Evolutionary conservation across 2,113 vertebrate species (phyloP), one percentile per base, ranked within the genome.

Genomic region (Antigone vipio): DNA sequence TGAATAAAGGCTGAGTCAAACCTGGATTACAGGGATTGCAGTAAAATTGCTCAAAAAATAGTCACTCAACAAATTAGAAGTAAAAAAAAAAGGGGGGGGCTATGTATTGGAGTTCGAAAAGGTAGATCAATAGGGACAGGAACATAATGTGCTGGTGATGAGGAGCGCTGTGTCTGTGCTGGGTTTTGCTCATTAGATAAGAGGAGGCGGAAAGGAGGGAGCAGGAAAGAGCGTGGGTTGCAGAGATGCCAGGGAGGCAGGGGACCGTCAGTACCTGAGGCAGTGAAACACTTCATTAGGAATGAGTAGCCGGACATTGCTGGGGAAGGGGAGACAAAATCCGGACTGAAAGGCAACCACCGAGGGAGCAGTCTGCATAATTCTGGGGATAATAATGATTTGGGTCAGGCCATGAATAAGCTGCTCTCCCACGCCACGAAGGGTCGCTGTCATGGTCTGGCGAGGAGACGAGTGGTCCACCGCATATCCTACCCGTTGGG

Each of bases 1-100:
- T 76, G 64, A 87, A 78, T 78, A 91, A 93, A 87, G 66, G 84
- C 73, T 56, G 89, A 95, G 73, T 94, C 92, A 95, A 92, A 69
- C 32, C 80, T 76, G 67, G 83, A 85, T 64, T 45, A 35, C 0
- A 64, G 49, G 40, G 72, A 56, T 34, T 53, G 49, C 44, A 34
- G 80, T 14, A 71, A 74, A 89, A 92, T 47, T 63, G 58, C 30
- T 2, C 2, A n/a, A 58, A 86, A 42, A 47, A 68, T 38, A 40
- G 11, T 34, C 40, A 76, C 44, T 71, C 20, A 17, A 42, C 35
- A 63, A 71, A 78, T 27, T 40, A 27, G 11, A 82, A 42, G 30
- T 32, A 3, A 27, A 59, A 19, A 55, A 44, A 64, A 56, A 44
- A 34, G 44, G 19, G 38, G 38, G 3, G 2, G 9, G 15, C 21